These are phyloP conservation scores for Polyploca ridens DNA, from an alignment of 2,888 invertebrate species.

Conservation along the genomic window DNA sequence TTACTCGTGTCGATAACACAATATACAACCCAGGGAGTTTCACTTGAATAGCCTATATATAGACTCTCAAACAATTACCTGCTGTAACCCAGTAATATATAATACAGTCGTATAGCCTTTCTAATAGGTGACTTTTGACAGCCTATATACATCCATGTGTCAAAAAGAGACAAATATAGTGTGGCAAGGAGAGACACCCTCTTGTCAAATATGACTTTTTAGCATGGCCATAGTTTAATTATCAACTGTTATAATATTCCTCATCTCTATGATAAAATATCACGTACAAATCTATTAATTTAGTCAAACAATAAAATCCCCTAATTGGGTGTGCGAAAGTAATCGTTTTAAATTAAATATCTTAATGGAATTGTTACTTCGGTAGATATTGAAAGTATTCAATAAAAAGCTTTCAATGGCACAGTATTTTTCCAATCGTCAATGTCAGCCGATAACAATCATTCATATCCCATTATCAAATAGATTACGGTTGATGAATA, in stretches of 20 bases:
- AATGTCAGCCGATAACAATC: slow-evolving; percentile 25
- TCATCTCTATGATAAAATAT: not conserved
- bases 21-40: slow-evolving; percentile 27
- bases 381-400: slow-evolving; percentile 5
- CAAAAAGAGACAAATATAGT: too few relatives aligned
- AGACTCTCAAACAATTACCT: not conserved
- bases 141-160: too few relatives aligned
- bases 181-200: too few relatives aligned
- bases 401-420: slow-evolving; percentile 15
- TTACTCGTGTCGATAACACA: slow-evolving; percentile 45
- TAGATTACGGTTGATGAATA: slow-evolving; percentile 28
- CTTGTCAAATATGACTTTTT: too few relatives aligned
- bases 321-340: not conserved
- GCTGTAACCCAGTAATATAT: not conserved
- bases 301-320: not conserved
- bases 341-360: not conserved
- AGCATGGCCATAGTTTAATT: too few relatives aligned
- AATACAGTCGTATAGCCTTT: too few relatives aligned
- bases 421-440: slow-evolving; percentile 11
- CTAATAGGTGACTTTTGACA: too few relatives aligned
- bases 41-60: slow-evolving; percentile 16
- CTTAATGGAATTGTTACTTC: not conserved
- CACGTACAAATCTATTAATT: not conserved
- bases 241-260: not conserved
- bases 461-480: slow-evolving; percentile 15